Conservation (phyloP, 1,140 invertebrate species). For the Drosophila nigrodunni region DNA sequence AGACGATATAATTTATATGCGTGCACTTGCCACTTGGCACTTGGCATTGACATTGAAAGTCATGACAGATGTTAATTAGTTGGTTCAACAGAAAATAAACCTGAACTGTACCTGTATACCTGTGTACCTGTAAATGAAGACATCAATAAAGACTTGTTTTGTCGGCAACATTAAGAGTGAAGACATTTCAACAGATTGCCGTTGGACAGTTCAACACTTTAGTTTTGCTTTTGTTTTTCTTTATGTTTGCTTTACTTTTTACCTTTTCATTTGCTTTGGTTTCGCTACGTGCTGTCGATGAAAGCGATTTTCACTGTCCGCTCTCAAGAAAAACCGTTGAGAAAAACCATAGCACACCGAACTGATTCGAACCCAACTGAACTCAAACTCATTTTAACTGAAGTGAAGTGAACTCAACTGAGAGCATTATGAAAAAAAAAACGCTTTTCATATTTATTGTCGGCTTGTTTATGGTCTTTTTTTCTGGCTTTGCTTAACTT, state of each 20-base stretch:
- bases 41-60: constrained; percentile 78
- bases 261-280: constrained; percentile 5
- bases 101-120: constrained; percentile 15
- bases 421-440: constrained; percentile 49
- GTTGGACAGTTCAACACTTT: constrained; percentile 46
- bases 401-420: constrained; percentile 30
- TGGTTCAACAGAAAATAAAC: constrained; percentile 60
- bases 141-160: constrained; percentile 50
- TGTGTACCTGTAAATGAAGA: constrained; percentile 50
- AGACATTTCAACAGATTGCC: constrained; percentile 35
- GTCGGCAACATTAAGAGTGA: constrained; percentile 63
- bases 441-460: constrained; percentile 78
- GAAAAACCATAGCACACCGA: constrained; percentile 13
- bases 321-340: neutral
- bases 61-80: constrained; percentile 72
- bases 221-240: constrained; percentile 31
- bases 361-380: constrained; percentile 31
- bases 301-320: constrained; percentile 71
- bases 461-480: constrained; percentile 49
- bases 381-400: constrained; percentile 30
- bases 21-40: constrained; percentile 38
- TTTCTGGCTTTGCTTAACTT: constrained; percentile 20
- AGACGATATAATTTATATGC: constrained; percentile 49
- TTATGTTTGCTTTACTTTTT: neutral
- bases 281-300: constrained; percentile 51